Evolutionary conservation across 2,113 vertebrate species (phyloP), one percentile per base, ranked within the genome.

Genomic region (Etia nguti): DNA sequence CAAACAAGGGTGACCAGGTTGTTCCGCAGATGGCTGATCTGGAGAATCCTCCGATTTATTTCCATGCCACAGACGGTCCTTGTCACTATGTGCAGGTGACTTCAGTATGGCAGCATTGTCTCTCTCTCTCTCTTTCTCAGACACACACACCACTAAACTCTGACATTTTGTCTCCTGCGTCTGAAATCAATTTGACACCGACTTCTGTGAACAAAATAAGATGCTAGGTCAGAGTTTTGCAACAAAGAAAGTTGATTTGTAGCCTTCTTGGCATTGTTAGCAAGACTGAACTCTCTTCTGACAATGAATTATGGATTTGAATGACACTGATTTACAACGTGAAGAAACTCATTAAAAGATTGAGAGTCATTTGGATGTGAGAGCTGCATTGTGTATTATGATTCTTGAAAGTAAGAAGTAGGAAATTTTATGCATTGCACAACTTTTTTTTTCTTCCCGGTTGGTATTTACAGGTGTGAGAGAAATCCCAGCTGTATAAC

Each of bases 1-100:
- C 93, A 94, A 93, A 95, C 90, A 90, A 80, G 88, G 90, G 86
- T 90, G 92, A 93, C 87, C 92, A 93, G 91, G 93, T 95, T 94
- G 89, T 85, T 93, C 88, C 92, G 91, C 95, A 95, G 92, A 94
- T 95, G 94, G 94, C 84, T 91, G 92, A 93, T 87, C 88, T 36
- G 16, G 59, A 91, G 81, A 94, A 91, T 90, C 89, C 91, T 92
- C 68, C 24, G 54, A 91, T 95, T 92, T 90, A 92, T 94, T 95
- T 93, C 85, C 79, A 81, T 75, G 59, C 88, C 82, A 54, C 89
- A 95, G 91, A 93, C 92, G 90, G 89, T 91, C 34, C 26, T 83
- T 91, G 90, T 92, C 92, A 89, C 82, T 4, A 12, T 22, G 55
- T 50, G 9, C 91, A 88, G 94, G 92, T 92, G 91, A 92, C 91